Evolutionary conservation across 1,140 invertebrate genomes (phyloP), one percentile per base, ranked within the genome.

Genomic region (Diprion similis): DNA sequence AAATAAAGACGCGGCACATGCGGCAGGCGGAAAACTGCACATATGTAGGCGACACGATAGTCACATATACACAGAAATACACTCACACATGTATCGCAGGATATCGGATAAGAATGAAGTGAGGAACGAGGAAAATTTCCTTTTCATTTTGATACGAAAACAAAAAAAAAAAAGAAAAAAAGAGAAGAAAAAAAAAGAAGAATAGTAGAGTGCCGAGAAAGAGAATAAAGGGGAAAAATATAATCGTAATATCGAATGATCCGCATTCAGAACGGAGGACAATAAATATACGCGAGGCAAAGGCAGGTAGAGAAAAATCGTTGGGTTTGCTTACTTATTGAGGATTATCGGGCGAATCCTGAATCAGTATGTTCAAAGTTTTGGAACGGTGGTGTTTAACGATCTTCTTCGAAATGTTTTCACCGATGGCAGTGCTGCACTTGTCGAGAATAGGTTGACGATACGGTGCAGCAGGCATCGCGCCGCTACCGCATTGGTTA

Each of bases 391-490:
- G 51, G 51, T 13, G 51, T 17, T 59, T 13, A 13, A 59, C 51
- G 51, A 59, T 59, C 51, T 59, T 17, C 51, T 59, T 59, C 51
- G 51, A 59, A 59, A 15, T 15, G 11, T 59, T 17, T 59, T 13
- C n/a, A 59, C n/a, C 51, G 51, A 59, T 11, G 51, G n/a, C n/a
- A 59, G 11, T 59, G 11, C 51, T 17, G 8, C 51, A 59, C 51
- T 59, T 59, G 51, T 59, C 51, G 51, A 59, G 51, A 59, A 17
- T 59, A 59, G 51, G 51, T 59, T 59, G 51, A 59, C 51, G 51
- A 17, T 17, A 59, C 51, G n/a, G 51, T 59, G 51, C 51, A 37
- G 24, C 24, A 59, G 51, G 51, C 51, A 59, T 59, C n/a, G 51
- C 51, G 51, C 51, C 51, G 51, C 51, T 59, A 59, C 51, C 51